A percentile compares a stretch with the other conserved stretches of the same genome.
Evolutionary conservation across 2,888 invertebrate genomes (phyloP).

Genomic region (Monopis laevigella): DNA sequence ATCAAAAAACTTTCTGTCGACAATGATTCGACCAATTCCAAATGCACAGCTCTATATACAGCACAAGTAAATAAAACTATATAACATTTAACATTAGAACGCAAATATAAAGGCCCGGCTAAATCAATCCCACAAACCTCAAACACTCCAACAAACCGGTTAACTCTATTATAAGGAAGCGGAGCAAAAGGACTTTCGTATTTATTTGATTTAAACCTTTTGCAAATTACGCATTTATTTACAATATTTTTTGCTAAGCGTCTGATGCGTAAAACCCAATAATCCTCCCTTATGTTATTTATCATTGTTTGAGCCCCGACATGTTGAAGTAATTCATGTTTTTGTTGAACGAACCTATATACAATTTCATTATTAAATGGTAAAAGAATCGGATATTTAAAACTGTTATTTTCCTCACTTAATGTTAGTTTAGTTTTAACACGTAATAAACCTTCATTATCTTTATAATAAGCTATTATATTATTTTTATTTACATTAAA

Average conservation of each 20-base stretch:
- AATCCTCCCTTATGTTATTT: not conserved
- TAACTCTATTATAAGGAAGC: not conserved
- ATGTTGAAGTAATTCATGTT: not conserved
- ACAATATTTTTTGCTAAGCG: not conserved
- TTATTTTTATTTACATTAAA: too few species aligned
- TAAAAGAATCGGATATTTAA: not conserved
- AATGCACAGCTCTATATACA: constrained; percentile 15
- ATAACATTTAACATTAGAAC: constrained; percentile 13
- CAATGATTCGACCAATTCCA: constrained; percentile 13
- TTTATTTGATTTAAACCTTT: not conserved
- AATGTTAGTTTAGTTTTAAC: not conserved
- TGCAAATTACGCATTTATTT: not conserved
- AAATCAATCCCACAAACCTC: constrained; percentile 14
- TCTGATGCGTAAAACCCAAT: not conserved
- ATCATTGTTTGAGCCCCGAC: not conserved
- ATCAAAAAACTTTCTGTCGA: constrained; percentile 15
- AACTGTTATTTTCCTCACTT: not conserved
- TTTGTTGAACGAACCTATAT: not conserved
- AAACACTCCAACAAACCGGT: constrained; percentile 5
- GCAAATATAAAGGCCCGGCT: constrained; percentile 9
- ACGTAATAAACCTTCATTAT: not conserved
- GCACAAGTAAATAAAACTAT: constrained; percentile 15
- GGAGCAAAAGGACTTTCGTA: not conserved
- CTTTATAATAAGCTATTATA: too few species aligned
- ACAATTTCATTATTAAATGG: not conserved